Percentiles rank a stretch among this genome's conserved stretches.
These are phyloP conservation scores for Lytechinus variegatus DNA, from an alignment of 35 echinoderm and acorn worm species.

Conservation along the genomic window DNA sequence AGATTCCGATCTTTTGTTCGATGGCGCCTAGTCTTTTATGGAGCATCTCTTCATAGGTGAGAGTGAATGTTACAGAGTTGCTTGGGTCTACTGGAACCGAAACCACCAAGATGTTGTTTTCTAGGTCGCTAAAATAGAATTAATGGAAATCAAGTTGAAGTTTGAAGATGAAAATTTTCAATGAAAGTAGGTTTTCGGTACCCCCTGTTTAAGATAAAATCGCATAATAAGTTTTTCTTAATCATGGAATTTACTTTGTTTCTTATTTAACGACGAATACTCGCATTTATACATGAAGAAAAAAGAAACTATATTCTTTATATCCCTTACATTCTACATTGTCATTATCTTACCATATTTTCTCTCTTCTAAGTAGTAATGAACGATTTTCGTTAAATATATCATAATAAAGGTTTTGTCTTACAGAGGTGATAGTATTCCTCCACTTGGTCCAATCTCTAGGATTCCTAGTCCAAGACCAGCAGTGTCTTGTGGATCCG, in stretches of 20 bases:
- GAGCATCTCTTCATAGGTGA: conserved; percentile 79
- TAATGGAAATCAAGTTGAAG: too few relatives aligned
- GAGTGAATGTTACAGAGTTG: conserved; percentile 55
- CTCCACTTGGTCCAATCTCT: conserved; percentile 28
- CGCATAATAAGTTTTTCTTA: too few relatives aligned
- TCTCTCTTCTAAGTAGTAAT: too few relatives aligned
- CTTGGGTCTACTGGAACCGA: conserved; percentile 58
- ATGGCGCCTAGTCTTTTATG: conserved; percentile 70
- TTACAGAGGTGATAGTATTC: conserved; percentile 45
- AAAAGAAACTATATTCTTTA: too few relatives aligned
- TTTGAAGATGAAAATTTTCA: too few relatives aligned
- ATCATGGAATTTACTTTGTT: too few relatives aligned
- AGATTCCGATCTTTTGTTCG: conserved; percentile 69
- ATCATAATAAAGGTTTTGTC: background rate
- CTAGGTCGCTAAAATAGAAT: conserved; percentile 57
- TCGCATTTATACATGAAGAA: too few relatives aligned
- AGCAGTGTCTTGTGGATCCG: conserved; percentile 31
- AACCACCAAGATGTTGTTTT: conserved; percentile 78
- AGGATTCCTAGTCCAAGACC: conserved; percentile 17
- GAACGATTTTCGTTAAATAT: background rate
- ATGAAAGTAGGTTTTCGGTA: too few relatives aligned
- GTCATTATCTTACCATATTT: too few relatives aligned
- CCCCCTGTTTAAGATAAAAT: too few relatives aligned
- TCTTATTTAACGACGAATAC: too few relatives aligned
- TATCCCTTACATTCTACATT: too few relatives aligned